Evolutionary conservation across 1,140 invertebrate species (phyloP).

Genomic region (Melanaphis sacchari): DNA sequence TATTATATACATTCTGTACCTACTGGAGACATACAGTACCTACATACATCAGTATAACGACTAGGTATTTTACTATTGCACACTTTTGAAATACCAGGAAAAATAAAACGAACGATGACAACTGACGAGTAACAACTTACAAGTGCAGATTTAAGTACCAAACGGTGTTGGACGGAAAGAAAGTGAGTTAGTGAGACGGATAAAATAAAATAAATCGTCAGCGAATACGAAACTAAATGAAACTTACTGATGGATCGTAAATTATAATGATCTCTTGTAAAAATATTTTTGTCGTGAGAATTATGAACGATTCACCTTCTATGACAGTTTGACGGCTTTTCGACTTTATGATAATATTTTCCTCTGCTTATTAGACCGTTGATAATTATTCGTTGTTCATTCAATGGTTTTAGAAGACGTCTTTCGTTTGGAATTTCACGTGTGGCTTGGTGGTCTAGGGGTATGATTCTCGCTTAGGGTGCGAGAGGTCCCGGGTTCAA

Average conservation of each 20-base stretch:
- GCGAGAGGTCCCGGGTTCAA: slow-evolving; percentile 73
- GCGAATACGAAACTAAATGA: no score
- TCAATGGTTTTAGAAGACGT: background rate
- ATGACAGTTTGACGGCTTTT: no score
- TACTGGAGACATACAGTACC: no score
- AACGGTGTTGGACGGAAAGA: background rate
- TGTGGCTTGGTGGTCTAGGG: slow-evolving; percentile 69
- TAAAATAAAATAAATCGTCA: background rate
- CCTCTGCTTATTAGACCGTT: background rate
- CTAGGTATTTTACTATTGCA: no score
- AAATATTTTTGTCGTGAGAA: background rate
- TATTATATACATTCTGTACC: no score
- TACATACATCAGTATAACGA: no score
- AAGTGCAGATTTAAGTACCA: background rate
- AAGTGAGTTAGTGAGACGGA: background rate
- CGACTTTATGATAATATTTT: background rate
- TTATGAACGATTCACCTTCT: background rate
- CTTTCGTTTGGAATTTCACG: background rate
- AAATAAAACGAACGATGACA: no score
- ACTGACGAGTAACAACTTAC: background rate
- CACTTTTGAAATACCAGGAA: no score
- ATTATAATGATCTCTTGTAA: background rate
- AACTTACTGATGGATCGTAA: no score
- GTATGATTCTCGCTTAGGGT: slow-evolving; percentile 73
- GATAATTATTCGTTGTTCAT: background rate